Conservation (phyloP, 2,888 invertebrate genomes). For the Hartigia nigra region DNA sequence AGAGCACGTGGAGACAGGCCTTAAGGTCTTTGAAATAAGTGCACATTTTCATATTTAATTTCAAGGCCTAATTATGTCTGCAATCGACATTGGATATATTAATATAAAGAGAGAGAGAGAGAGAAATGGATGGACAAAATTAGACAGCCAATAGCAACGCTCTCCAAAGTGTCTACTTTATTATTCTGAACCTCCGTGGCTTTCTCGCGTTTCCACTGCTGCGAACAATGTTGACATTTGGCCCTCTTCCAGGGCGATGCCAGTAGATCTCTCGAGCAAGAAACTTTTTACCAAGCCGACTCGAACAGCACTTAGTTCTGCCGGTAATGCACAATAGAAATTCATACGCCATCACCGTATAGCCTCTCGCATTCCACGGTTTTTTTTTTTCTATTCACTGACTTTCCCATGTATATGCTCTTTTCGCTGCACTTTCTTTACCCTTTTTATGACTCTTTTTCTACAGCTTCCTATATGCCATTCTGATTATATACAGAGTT, state of each 20-base stretch:
- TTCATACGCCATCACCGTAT: conserved; percentile 34
- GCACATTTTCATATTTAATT: not conserved
- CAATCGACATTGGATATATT: not conserved
- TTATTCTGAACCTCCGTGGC: conserved; percentile 5
- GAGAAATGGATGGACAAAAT: not conserved
- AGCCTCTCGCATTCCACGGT: not conserved
- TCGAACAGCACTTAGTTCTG: conserved; percentile 24
- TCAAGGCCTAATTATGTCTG: not conserved
- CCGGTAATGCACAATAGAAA: conserved; percentile 47
- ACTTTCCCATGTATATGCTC: not conserved
- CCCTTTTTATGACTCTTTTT: not conserved
- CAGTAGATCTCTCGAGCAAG: conserved; percentile 18
- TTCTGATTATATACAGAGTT: not conserved
- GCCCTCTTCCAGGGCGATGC: conserved; percentile 30
- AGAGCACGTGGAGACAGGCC: too few species aligned
- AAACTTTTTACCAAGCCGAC: conserved; percentile 27
- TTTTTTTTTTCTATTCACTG: not conserved
- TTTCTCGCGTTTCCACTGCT: conserved; percentile 10
- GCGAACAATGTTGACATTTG: conserved; percentile 37
- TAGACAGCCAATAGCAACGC: not conserved
- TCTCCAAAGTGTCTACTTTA: not conserved
- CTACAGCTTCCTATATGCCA: not conserved
- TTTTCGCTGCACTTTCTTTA: not conserved
- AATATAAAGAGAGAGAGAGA: not conserved
- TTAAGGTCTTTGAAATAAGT: not conserved